A percentile compares a stretch with the other conserved stretches of the same genome.
Evolutionary conservation across 1,140 invertebrate species (phyloP).

Genomic region (Ostrea edulis): DNA sequence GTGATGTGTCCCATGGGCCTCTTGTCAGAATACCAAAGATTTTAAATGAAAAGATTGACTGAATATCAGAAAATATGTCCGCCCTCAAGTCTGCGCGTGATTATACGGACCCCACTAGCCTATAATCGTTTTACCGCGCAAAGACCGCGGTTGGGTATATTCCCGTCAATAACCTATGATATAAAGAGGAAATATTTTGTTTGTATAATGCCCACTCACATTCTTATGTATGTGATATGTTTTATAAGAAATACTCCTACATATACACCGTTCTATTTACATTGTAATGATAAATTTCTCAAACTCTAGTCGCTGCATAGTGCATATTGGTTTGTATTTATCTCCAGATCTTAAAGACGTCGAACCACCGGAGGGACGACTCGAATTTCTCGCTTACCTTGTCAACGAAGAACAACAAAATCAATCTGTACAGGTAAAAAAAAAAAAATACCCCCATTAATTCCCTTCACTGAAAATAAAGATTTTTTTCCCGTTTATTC

Average conservation of each 20-base stretch:
- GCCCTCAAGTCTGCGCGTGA: too few species aligned
- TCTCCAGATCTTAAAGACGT: constrained; percentile 65
- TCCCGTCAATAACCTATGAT: too few species aligned
- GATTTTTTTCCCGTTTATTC: too few species aligned
- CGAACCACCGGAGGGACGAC: constrained; percentile 65
- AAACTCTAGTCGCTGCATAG: neutral
- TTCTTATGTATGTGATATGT: neutral
- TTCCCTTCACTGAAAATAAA: neutral
- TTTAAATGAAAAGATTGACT: too few species aligned
- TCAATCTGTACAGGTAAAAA: constrained; percentile 62
- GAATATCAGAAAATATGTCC: too few species aligned
- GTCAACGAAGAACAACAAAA: constrained; percentile 68
- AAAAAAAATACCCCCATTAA: neutral
- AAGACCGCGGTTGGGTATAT: too few species aligned
- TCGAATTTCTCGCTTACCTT: constrained; percentile 74
- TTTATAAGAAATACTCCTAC: neutral
- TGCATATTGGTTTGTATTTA: neutral
- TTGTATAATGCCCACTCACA: neutral
- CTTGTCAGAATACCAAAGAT: too few species aligned
- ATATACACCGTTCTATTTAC: neutral
- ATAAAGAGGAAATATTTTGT: too few species aligned
- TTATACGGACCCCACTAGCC: too few species aligned
- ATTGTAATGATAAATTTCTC: neutral
- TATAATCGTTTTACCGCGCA: too few species aligned
- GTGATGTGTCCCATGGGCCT: too few species aligned